These are phyloP conservation scores for Habrosyne pyritoides DNA, from an alignment of 2,888 invertebrate genomes.

Conservation along the genomic window DNA sequence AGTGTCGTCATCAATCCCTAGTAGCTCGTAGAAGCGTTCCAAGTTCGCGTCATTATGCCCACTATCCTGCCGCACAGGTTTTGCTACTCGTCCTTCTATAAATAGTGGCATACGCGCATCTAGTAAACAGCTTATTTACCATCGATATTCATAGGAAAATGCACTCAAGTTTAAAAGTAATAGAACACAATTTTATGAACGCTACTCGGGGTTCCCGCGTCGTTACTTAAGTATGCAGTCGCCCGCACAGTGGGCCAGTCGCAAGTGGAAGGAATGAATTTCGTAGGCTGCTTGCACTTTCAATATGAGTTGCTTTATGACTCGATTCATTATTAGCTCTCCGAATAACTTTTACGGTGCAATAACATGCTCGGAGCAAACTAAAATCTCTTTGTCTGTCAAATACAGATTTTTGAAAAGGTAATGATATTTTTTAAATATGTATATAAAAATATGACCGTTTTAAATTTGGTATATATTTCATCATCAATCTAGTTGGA, in stretches of 20 bases:
- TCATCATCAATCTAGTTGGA: no score
- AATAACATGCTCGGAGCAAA: constrained; percentile 27
- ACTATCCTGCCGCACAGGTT: constrained; percentile 73
- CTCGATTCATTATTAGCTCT: constrained; percentile 51
- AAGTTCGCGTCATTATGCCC: constrained; percentile 62
- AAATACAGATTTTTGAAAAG: constrained; percentile 35
- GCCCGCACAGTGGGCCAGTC: constrained; percentile 67
- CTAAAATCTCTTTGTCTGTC: constrained; percentile 31
- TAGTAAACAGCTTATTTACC: constrained; percentile 34
- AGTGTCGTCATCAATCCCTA: constrained; percentile 42
- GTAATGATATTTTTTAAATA: constrained; percentile 25
- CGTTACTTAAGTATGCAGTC: constrained; percentile 23
- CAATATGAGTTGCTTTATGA: constrained; percentile 62
- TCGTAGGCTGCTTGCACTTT: constrained; percentile 77
- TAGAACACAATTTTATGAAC: constrained; percentile 8
- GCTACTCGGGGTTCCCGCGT: constrained; percentile 14
- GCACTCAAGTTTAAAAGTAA: constrained; percentile 37
- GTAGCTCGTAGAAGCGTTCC: constrained; percentile 55
- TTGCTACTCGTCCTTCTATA: constrained; percentile 73
- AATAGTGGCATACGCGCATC: constrained; percentile 53
- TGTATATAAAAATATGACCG: no score
- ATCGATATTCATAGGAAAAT: constrained; percentile 26
- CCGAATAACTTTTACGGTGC: constrained; percentile 43
- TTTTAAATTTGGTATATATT: no score
- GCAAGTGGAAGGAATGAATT: constrained; percentile 69